Evolutionary conservation across 2,797 vertebrate genomes (phyloP).

Genomic region (Sebastes miniatus): DNA sequence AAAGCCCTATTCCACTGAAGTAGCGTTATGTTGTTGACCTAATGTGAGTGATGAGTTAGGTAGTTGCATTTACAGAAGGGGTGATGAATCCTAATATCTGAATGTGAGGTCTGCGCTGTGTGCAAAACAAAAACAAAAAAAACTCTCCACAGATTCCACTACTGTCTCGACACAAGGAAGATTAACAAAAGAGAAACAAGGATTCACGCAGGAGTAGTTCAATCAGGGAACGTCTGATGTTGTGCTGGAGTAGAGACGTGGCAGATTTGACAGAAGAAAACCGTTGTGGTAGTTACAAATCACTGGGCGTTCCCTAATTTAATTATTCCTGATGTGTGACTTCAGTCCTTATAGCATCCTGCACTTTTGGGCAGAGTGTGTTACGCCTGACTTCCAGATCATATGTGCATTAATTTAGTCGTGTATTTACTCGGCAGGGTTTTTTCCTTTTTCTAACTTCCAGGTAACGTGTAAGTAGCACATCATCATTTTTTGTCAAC

Average conservation of each 20-base stretch:
- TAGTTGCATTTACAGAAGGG: neutral
- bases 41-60: neutral
- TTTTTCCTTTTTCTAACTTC: neutral
- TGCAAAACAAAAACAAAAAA: neutral
- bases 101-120: neutral
- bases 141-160: constrained; percentile 10
- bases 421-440: constrained; percentile 9
- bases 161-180: neutral
- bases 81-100: neutral
- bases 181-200: neutral
- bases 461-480: neutral
- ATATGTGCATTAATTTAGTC: neutral
- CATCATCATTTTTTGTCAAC: neutral
- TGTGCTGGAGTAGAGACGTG: constrained; percentile 10
- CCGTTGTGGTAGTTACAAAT: neutral
- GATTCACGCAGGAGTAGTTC: neutral
- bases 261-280: constrained; percentile 14
- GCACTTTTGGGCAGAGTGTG: neutral
- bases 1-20: constrained; percentile 48
- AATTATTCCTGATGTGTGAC: neutral
- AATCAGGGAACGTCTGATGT: neutral
- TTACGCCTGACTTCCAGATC: neutral
- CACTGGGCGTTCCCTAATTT: neutral
- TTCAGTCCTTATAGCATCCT: neutral
- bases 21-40: constrained; percentile 2